Evolutionary conservation across 2,888 invertebrate species (phyloP), one percentile per base, ranked within the genome.

Genomic region (Acheta domesticus): DNA sequence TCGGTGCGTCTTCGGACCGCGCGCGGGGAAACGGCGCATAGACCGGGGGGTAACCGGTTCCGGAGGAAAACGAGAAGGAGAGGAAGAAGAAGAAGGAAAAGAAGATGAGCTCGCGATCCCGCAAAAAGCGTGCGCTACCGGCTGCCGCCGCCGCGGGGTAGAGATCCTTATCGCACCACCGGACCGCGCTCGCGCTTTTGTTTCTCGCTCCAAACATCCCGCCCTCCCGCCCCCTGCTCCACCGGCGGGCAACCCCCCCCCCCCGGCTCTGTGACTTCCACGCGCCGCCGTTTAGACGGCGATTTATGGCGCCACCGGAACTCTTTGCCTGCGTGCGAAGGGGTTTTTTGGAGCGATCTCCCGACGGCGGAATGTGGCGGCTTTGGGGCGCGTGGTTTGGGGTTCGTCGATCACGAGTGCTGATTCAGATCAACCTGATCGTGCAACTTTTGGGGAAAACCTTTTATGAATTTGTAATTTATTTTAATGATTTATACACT

Each of bases 181-280:
- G 62, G 62, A 62, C 62, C 62, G 62, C 62, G 62, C 62, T 62
- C 62, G 62, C 62, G 62, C 62, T 62, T 62, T 62, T 62, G 62
- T 62, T 62, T 62, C 62, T 62, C 16, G 14, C n/a, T n/a, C n/a
- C 16, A 14, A 62, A 62, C 62, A 62, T 62, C 62, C 62, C 62
- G 62, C 62, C 62, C 36, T 36, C 36, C 36, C 5, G 8, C 36
- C 36, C 5, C 8, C 36, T 3, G 23, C 23, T 23, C 23, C 23
- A 2, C 62, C 62, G 3, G 62, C 62, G 12, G 12, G 62, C 62
- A 19, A 16, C 2, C 62, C 14, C 62, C 62, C 14, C 62, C 62
- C 14, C 62, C 62, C 14, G 3, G 16, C 16, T n/a, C 62, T 5
- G 16, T 11, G 62, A 4, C 62, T n/a, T 62, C 62, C 62, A 62